Conservation (phyloP, 2,113 vertebrate species). For the Calidris pugnax region DNA sequence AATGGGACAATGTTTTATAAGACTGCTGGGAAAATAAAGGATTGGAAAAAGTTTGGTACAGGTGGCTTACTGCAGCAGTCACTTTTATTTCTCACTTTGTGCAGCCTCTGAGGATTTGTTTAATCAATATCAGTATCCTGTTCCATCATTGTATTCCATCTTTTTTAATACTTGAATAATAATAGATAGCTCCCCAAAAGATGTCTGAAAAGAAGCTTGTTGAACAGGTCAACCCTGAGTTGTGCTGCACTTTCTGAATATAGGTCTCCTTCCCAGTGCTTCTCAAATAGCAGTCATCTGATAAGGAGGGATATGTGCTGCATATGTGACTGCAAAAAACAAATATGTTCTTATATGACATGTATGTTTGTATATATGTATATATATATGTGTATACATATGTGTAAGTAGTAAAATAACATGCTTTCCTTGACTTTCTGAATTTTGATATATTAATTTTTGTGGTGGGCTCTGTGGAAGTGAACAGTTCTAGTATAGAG, state of each 20-base stretch:
- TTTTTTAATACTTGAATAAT: not conserved
- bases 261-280: not conserved
- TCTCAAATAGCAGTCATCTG: not conserved
- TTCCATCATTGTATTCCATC: not conserved
- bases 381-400: too few species aligned
- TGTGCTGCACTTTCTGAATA: not conserved
- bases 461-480: not conserved
- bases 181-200: not conserved
- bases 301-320: not conserved
- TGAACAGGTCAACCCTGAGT: not conserved
- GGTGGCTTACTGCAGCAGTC: not conserved
- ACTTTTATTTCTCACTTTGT: not conserved
- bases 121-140: not conserved
- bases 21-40: not conserved
- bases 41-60: not conserved
- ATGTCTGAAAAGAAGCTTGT: not conserved
- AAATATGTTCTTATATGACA: accelerated
- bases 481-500: not conserved
- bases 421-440: not conserved
- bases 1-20: not conserved
- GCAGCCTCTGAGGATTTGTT: not conserved
- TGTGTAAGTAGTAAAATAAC: not conserved
- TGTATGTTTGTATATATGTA: not conserved
- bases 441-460: not conserved
- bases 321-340: not conserved